phyloP scores from a whole-genome alignment of 2,888 invertebrate genomes.

The Cactoblastis cactorum region DNA sequence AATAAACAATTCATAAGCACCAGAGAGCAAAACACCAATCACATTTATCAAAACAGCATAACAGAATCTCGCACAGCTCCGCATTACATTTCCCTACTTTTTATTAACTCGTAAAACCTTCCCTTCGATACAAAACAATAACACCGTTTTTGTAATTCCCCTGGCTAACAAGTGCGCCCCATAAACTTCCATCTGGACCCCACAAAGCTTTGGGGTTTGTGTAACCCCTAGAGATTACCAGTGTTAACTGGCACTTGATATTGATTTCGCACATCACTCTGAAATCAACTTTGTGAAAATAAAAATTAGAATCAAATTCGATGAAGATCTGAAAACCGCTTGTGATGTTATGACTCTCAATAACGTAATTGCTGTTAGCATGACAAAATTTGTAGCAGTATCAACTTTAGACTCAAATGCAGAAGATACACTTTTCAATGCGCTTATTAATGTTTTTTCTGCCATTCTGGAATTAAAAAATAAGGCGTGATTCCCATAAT shows the following conservation, averaged over 20 bases:
- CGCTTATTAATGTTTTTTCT: slow-evolving; percentile 4
- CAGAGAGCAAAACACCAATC: slow-evolving; percentile 36
- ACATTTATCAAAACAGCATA: slow-evolving; percentile 48
- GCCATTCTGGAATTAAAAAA: slow-evolving; percentile 28
- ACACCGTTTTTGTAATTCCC: slow-evolving; percentile 72
- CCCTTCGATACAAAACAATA: slow-evolving; percentile 63
- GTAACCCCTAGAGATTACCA: slow-evolving; percentile 53
- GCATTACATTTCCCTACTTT: slow-evolving; percentile 54
- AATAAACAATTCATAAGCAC: slow-evolving; percentile 26
- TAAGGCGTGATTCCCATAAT: slow-evolving; percentile 74
- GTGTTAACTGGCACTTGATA: slow-evolving; percentile 61
- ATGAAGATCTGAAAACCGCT: slow-evolving; percentile 13
- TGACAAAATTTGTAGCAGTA: slow-evolving; percentile 20
- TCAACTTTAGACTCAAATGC: slow-evolving; percentile 16
- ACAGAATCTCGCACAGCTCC: slow-evolving; percentile 32
- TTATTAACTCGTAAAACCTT: slow-evolving; percentile 70
- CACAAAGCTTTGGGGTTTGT: slow-evolving; percentile 65
- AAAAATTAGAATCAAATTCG: slow-evolving; percentile 25
- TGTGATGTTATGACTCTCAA: slow-evolving; percentile 30
- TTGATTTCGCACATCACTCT: slow-evolving; percentile 33
- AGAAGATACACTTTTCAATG: slow-evolving; percentile 19
- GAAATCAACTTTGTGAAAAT: slow-evolving; percentile 25
- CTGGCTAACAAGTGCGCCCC: slow-evolving; percentile 67
- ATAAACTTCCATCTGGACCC: slow-evolving; percentile 71
- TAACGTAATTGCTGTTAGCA: slow-evolving; percentile 35